phyloP scores from a whole-genome alignment of 37 sponge, comb jelly and placozoan genomes.

The Ianthella basta region DNA sequence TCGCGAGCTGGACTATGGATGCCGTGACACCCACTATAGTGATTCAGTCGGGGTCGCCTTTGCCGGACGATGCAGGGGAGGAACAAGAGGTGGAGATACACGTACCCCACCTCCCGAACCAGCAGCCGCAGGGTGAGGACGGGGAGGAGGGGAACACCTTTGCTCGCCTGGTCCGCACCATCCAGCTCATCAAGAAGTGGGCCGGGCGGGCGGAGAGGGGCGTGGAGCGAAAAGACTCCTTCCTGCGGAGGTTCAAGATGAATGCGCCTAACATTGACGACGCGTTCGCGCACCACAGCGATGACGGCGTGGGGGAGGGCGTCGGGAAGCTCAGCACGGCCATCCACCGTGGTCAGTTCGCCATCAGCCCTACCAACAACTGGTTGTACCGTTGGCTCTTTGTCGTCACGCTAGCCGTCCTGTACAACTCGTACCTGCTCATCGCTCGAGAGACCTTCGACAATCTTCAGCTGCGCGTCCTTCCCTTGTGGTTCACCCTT shows the following conservation, averaged over 20 bases:
- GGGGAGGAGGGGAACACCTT: slow-evolving; percentile 37
- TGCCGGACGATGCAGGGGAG: slow-evolving; percentile 17
- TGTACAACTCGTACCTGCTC: slow-evolving; percentile 77
- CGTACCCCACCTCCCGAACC: slow-evolving; percentile 3
- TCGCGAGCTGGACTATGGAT: background rate
- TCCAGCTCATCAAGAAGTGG: slow-evolving; percentile 77
- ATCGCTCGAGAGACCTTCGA: slow-evolving; percentile 74
- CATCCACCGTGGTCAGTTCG: background rate
- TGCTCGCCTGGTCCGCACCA: slow-evolving; percentile 53
- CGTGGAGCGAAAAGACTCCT: slow-evolving; percentile 36
- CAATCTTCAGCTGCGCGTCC: slow-evolving; percentile 50
- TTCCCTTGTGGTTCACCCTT: slow-evolving; percentile 72
- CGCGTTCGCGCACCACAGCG: slow-evolving; percentile 22
- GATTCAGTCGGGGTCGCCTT: slow-evolving; percentile 28
- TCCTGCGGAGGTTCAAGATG: slow-evolving; percentile 57
- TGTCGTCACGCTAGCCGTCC: slow-evolving; percentile 78
- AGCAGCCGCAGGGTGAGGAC: background rate
- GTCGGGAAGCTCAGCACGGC: background rate
- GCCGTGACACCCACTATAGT: slow-evolving; percentile 38
- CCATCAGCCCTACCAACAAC: slow-evolving; percentile 39
- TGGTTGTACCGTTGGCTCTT: slow-evolving; percentile 70
- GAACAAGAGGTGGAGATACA: slow-evolving; percentile 17
- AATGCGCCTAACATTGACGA: slow-evolving; percentile 55
- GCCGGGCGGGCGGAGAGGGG: slow-evolving; percentile 28
- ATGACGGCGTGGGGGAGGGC: background rate